Base-by-base conservation (phyloP, 2,888 invertebrate genomes). In the Xestia sexstrigata region DNA sequence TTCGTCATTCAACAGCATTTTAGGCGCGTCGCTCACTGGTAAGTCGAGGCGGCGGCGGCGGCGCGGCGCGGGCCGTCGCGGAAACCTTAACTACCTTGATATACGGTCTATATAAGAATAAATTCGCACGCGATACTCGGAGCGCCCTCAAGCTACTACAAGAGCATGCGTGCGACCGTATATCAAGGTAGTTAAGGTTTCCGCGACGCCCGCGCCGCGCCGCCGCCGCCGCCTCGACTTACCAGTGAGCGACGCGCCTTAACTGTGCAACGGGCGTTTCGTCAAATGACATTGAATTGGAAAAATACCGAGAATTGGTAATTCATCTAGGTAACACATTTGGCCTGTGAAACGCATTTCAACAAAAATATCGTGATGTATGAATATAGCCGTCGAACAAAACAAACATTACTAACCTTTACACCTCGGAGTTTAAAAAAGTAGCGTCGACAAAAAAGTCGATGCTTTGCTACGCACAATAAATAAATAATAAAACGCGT, bases 401-500 rank as follows among this genome's bases (percentile, higher is more conserved):
- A 91, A 85, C 90, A 92, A 92, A 92, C 85, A 92, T 45, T 45
- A 85, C 88, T 90, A 92, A 91, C 91, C 90, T 92, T 91, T 90
- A 90, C 91, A 91, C 91, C 89, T 90, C 88, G 76, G 74, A 78
- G 79, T 85, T 90, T 87, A 87, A 89, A 91, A 92, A 91, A 91
- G 93, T 90, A 92, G 90, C 90, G 86, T 91, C 83, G 76, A 90
- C 91, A 90, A 90, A 91, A 91, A 90, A 88, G 78, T 80, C 74
- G 79, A 82, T 81, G 80, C 85, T 82, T 82, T 78, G 87, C 83
- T 82, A 84, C 83, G 86, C 87, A 87, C 86, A 89, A 92, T 89
- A 91, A 90, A 90, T 88, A 91, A 90, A 88, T 89, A 93, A 91
- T 89, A 90, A 89, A 90, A 88, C 86, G 78, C 79, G 76, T 81